Evolutionary conservation across 2,888 invertebrate genomes (phyloP).

Genomic region (Busseola fusca): DNA sequence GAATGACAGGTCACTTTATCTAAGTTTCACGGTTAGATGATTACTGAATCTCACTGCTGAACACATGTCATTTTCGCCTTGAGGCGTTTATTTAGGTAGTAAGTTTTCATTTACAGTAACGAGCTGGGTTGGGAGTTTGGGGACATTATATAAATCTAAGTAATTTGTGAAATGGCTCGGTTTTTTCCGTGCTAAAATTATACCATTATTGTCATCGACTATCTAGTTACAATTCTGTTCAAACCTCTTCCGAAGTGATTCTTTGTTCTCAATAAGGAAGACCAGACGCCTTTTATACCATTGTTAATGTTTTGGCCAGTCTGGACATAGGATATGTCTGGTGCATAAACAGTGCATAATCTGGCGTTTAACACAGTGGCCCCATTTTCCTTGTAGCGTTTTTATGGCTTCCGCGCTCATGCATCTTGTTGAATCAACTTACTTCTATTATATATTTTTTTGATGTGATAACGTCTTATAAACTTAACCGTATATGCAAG

Average conservation of each 20-base stretch:
- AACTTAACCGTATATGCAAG: too few relatives aligned
- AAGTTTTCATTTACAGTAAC: too few relatives aligned
- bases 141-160: too few relatives aligned
- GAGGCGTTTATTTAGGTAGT: too few relatives aligned
- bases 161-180: neutral
- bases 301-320: slow-evolving; percentile 27
- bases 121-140: neutral
- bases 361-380: slow-evolving; percentile 8
- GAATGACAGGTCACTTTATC: too few relatives aligned
- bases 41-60: too few relatives aligned
- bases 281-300: neutral
- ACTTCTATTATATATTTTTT: too few relatives aligned
- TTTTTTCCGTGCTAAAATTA: neutral
- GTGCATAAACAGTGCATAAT: slow-evolving; percentile 21
- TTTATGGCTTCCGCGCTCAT: slow-evolving; percentile 21
- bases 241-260: neutral
- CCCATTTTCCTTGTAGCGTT: slow-evolving; percentile 18
- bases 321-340: neutral
- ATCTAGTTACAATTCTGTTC: neutral
- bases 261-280: slow-evolving; percentile 6
- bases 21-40: too few relatives aligned
- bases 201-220: neutral
- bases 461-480: too few relatives aligned
- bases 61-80: too few relatives aligned
- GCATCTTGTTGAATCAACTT: neutral